phyloP scores from a whole-genome alignment of 2,888 invertebrate genomes.

The Tethea ocularis region DNA sequence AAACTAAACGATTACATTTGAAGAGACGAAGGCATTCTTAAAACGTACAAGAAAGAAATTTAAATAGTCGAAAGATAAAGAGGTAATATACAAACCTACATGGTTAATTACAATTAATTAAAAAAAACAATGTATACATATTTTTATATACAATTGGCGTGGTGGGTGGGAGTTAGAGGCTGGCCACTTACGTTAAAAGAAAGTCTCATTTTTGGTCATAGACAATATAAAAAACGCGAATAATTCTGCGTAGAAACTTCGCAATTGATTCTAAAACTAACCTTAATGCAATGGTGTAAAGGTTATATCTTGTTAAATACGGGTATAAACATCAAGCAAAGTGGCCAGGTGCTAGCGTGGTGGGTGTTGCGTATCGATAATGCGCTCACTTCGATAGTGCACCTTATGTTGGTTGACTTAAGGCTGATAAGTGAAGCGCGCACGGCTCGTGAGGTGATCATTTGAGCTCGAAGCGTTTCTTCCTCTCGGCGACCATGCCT shows the following conservation, averaged over 20 bases:
- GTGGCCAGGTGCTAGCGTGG: slow-evolving; percentile 80
- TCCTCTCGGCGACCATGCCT: slow-evolving; percentile 90
- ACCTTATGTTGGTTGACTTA: neutral
- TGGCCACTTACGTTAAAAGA: slow-evolving; percentile 60
- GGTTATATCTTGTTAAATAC: slow-evolving; percentile 18
- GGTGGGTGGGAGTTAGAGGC: slow-evolving; percentile 73
- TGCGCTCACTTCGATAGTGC: slow-evolving; percentile 10
- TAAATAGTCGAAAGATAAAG: slow-evolving; percentile 33
- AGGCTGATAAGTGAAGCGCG: slow-evolving; percentile 5
- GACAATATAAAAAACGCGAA: slow-evolving; percentile 23
- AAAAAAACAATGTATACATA: slow-evolving; percentile 58
- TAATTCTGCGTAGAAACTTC: slow-evolving; percentile 12
- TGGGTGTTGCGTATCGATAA: slow-evolving; percentile 48
- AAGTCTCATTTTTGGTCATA: slow-evolving; percentile 36
- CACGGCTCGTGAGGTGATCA: neutral
- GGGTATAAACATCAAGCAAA: slow-evolving; percentile 14
- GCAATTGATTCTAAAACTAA: slow-evolving; percentile 6
- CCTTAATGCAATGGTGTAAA: slow-evolving; percentile 11
- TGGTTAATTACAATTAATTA: slow-evolving; percentile 52
- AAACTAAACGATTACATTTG: slow-evolving; percentile 2
- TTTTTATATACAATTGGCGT: slow-evolving; percentile 69
- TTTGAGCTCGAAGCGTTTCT: slow-evolving; percentile 86
- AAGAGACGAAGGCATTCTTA: slow-evolving; percentile 9
- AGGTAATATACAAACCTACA: slow-evolving; percentile 52
- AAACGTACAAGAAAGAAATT: slow-evolving; percentile 25